These are phyloP conservation scores for Thecocarcelia acutangulata DNA, from an alignment of 2,888 invertebrate genomes.

Conservation along the genomic window DNA sequence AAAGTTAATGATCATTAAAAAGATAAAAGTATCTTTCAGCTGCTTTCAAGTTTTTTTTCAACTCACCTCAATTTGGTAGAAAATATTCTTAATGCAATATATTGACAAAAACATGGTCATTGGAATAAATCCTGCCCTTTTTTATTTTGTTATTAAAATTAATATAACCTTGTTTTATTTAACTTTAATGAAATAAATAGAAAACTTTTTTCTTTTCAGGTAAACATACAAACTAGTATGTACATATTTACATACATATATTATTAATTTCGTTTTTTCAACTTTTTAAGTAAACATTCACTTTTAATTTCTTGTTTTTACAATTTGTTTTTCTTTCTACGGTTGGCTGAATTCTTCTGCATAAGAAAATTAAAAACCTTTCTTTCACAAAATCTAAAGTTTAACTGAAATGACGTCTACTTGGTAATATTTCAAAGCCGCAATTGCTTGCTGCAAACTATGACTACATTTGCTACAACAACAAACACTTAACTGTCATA, in stretches of 20 bases:
- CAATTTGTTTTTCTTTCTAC: not conserved
- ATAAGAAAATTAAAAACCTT: slow-evolving; percentile 49
- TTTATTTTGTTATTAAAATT: no score
- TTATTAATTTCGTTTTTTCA: not conserved
- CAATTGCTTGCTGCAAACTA: slow-evolving; percentile 52
- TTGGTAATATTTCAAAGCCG: slow-evolving; percentile 68
- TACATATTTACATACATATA: no score
- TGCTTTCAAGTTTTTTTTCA: slow-evolving; percentile 16
- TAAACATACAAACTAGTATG: no score
- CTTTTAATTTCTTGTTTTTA: slow-evolving; percentile 28
- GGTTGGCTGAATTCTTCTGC: not conserved
- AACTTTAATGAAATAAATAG: no score
- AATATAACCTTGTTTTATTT: no score
- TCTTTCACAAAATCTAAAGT: slow-evolving; percentile 68
- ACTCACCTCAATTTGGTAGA: slow-evolving; percentile 39
- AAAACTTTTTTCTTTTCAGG: no score
- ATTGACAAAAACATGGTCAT: not conserved
- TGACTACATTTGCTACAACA: slow-evolving; percentile 45
- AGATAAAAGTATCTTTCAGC: not conserved
- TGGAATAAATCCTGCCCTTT: not conserved
- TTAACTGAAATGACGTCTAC: slow-evolving; percentile 68
- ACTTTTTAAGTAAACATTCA: slow-evolving; percentile 12
- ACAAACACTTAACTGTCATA: slow-evolving; percentile 22
- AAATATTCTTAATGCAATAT: not conserved
- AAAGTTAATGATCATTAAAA: slow-evolving; percentile 3